Conservation (phyloP, 2,888 invertebrate species). For the Lepetodrilus schrolli region DNA sequence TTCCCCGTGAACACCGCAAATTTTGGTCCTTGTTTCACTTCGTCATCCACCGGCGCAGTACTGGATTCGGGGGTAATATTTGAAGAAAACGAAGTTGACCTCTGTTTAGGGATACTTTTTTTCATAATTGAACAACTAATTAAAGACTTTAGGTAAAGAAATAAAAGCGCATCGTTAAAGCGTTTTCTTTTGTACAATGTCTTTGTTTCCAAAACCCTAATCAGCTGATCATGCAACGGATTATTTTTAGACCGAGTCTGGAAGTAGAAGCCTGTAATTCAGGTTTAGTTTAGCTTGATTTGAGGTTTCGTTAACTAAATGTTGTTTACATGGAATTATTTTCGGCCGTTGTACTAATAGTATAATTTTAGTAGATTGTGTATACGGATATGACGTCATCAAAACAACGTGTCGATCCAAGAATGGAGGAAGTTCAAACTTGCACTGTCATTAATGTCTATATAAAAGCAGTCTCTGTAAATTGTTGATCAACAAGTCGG, state of each 20-base stretch:
- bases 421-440: conserved; percentile 29
- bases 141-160: background rate
- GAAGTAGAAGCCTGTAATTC: no score
- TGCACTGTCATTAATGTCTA: background rate
- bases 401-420: conserved; percentile 41
- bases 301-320: no score
- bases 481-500: no score
- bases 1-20: no score
- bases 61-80: background rate
- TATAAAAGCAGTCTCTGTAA: no score
- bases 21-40: background rate
- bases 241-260: no score
- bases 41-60: background rate
- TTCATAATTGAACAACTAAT: background rate
- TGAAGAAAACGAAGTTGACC: background rate
- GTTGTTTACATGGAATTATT: no score
- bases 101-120: background rate
- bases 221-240: no score
- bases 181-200: background rate
- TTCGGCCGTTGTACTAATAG: no score
- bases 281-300: no score
- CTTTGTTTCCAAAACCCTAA: background rate
- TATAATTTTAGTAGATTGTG: no score
- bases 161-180: no score
- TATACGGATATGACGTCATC: conserved; percentile 38